Evolutionary conservation across 2,888 invertebrate genomes (phyloP), one percentile per base, ranked within the genome.

Genomic region (Clivina fossor): DNA sequence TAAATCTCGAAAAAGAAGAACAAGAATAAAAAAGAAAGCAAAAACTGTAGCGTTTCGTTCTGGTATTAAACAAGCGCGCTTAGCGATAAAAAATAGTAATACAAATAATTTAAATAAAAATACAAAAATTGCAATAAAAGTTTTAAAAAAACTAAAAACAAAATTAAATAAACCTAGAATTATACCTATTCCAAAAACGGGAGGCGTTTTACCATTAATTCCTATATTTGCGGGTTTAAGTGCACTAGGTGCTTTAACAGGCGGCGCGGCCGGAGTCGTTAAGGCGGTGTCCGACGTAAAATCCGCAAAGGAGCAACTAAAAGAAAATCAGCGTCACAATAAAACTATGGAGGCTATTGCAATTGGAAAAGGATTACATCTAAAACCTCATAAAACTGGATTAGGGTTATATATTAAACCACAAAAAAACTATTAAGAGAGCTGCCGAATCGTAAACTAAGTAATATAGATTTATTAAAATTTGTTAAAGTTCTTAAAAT

Each of bases 191-290:
- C 65, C 65, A 4, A 66, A 65, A 59, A 48, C 50, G 20, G 64
- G 66, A 13, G 65, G 66, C 20, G 44, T 64, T 9, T 50, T 64
- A 40, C 65, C 65, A 4, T 50, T 65, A 28, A 60, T 68, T 13
- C 66, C 67, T 2, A 63, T 69, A 19, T 65, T 66, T 58, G 65
- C 68, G 1, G 66, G 65, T 19, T 49, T 68, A 37, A 60, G 64
- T 4, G 66, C 67, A 8, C 18, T 63, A 4, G 69, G 68, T 2
- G 57, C 63, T 32, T 58, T 69, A 55, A 63, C 64, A 8, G 68
- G 69, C 20, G 67, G 68, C 13, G 65, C 65, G 26, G 63, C 68
- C 8, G 65, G 65, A 47, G 63, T 69, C 19, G 61, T 63, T 1
- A 68, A 67, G 53, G 62, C 66, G 13, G 60, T 65, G 8, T 66